Evolutionary conservation across 2,888 invertebrate species (phyloP).

Genomic region (Diarsia mendica): DNA sequence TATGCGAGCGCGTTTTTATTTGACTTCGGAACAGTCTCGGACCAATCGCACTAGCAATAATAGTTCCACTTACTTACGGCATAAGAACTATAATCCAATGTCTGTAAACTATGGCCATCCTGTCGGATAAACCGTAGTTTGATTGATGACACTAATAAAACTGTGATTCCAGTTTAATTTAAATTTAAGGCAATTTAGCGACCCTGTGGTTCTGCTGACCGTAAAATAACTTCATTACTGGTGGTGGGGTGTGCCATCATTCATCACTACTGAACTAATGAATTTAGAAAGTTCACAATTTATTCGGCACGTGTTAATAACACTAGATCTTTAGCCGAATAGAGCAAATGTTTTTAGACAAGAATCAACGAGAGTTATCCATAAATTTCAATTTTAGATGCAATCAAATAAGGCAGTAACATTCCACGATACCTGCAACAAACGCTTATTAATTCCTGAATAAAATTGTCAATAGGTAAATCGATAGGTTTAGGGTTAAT

Average conservation of each 20-base stretch:
- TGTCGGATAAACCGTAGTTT: constrained; percentile 84
- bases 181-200: constrained; percentile 89
- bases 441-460: background rate
- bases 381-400: background rate
- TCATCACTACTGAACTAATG: constrained; percentile 74
- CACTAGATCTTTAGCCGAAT: background rate
- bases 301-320: constrained; percentile 39
- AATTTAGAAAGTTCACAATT: constrained; percentile 55
- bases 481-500: background rate
- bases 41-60: constrained; percentile 71
- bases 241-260: constrained; percentile 77
- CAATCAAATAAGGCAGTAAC: background rate
- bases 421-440: background rate
- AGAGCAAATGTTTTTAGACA: background rate
- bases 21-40: constrained; percentile 84
- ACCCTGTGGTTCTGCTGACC: constrained; percentile 85
- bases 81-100: constrained; percentile 78
- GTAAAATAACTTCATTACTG: constrained; percentile 86
- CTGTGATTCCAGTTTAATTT: constrained; percentile 90
- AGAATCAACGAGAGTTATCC: background rate
- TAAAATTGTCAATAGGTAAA: background rate
- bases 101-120: constrained; percentile 67
- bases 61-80: constrained; percentile 69
- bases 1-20: constrained; percentile 88
- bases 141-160: constrained; percentile 90